Conservation (phyloP, 2,888 invertebrate species). For the Harmothoe impar region DNA sequence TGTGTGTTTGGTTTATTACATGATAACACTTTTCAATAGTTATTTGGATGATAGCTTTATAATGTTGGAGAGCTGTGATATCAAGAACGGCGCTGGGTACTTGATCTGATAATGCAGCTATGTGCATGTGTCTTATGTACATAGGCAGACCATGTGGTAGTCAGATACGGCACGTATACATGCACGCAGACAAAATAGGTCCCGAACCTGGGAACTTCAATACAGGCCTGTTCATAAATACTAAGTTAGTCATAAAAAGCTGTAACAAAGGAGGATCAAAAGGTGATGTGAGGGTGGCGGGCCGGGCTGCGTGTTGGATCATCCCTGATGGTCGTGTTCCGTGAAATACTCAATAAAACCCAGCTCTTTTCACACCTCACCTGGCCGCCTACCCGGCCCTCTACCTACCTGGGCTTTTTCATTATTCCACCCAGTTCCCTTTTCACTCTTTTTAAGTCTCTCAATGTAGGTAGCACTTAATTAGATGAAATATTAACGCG, state of each 20-base stretch:
- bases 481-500: constrained; percentile 33
- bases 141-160: neutral
- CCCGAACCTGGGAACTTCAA: neutral
- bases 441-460: neutral
- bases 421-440: neutral
- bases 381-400: neutral
- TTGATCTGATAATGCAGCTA: neutral
- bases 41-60: no score
- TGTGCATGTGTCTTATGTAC: no score
- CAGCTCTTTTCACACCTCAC: neutral
- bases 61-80: no score
- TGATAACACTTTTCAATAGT: no score
- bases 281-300: neutral
- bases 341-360: neutral
- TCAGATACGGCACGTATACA: neutral
- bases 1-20: no score
- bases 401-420: neutral
- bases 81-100: no score
- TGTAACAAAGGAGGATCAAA: constrained; percentile 9
- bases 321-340: neutral
- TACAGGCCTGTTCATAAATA: neutral
- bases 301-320: constrained; percentile 11
- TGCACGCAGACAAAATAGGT: neutral
- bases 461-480: neutral
- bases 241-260: neutral